phyloP scores from a whole-genome alignment of 2,797 vertebrate genomes.

The Lycodopsis pacificus region DNA sequence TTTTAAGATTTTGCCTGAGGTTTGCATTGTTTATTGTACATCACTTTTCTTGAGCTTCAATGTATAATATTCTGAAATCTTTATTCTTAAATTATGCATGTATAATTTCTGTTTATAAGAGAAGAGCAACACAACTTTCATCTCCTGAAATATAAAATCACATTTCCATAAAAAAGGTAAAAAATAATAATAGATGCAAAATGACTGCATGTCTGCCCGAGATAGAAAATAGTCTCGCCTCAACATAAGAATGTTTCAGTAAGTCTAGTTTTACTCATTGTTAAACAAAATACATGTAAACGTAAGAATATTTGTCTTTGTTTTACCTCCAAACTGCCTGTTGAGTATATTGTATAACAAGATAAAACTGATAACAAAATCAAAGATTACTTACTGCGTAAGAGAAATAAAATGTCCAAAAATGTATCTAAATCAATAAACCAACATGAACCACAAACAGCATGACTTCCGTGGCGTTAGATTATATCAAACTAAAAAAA shows the following conservation, averaged over 20 bases:
- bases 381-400: slow-evolving; percentile 68
- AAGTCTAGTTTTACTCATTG: neutral
- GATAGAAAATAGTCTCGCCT: neutral
- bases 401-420: slow-evolving; percentile 42
- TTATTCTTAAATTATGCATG: neutral
- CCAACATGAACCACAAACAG: neutral
- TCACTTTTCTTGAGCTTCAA: neutral
- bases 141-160: slow-evolving; percentile 5
- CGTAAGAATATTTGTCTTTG: neutral
- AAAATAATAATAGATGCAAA: neutral
- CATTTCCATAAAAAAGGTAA: neutral
- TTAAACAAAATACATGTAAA: neutral
- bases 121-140: neutral
- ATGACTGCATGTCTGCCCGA: neutral
- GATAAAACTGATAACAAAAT: slow-evolving; percentile 9
- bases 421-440: slow-evolving; percentile 28
- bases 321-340: slow-evolving; percentile 2
- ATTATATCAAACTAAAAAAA: neutral
- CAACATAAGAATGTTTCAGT: slow-evolving; percentile 2
- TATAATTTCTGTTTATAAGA: neutral
- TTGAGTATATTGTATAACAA: slow-evolving; percentile 13
- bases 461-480: neutral
- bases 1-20: neutral
- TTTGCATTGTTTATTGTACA: neutral
- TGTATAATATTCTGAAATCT: neutral